Base-by-base conservation (phyloP, 2,113 vertebrate genomes). In the Brachyhypopomus gauderio region DNA sequence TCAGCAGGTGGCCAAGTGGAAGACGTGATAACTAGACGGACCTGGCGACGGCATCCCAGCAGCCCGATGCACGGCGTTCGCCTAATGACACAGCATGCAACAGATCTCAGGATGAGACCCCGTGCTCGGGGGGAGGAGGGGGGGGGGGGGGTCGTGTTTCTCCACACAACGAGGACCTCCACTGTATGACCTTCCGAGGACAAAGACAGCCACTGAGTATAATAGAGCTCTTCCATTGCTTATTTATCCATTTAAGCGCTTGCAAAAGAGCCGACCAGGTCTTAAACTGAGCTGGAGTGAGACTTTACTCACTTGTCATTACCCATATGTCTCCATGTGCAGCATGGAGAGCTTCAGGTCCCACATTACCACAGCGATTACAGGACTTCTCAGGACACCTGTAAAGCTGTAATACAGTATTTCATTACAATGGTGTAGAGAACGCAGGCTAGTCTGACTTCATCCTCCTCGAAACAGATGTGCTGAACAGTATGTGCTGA, bases 1-100 rank as follows among this genome's bases (percentile, higher is more conserved):
- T 91, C 92, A 90, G 92, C 88, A 89, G 92, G 91, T 90, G 90
- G 88, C 86, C 86, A 87, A 92, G 88, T 80, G 14, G 81, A n/a
- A 91, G 91, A 93, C 81, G 90, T 86, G 89, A 92, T 92, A 92
- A 94, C 92, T 92, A 91, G 92, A 91, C 92, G 90, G 90, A 92
- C 75, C 87, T 78, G 25, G 85, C 87, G 88, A 93, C 89, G 91
- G 88, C 89, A 38, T 80, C 79, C 86, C 83, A 85, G 87, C 79
- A 90, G 88, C 82, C 88, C 83, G 84, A 88, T 88, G 89, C 81
- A 87, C 88, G 88, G 86, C 72, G 81, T 89, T 89, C 89, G 86
- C 79, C 83, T 91, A 90, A 90, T 91, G 90, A 89, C 90, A 64
- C 89, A 91, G 89, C 88, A 87, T 87, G 89, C 84, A 85, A 75